Conservation (phyloP, 2,797 vertebrate genomes). For the Acipenser oxyrinchus region DNA sequence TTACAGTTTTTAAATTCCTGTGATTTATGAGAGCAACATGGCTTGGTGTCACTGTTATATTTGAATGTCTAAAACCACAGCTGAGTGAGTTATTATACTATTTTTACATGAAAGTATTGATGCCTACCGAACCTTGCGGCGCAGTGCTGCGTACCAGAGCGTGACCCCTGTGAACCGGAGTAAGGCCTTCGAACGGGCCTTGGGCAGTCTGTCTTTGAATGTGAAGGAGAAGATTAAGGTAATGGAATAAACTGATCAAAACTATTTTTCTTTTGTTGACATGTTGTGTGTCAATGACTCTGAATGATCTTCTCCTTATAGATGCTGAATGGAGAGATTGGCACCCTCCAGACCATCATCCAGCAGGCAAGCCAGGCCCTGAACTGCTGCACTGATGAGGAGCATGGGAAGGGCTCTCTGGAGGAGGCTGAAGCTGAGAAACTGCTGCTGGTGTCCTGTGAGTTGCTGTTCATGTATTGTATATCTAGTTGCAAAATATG, state of each 20-base stretch:
- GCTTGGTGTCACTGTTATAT: too few species aligned
- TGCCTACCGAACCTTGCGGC: conserved; percentile 57
- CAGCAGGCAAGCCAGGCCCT: conserved; percentile 67
- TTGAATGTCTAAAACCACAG: too few species aligned
- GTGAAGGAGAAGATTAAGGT: conserved; percentile 56
- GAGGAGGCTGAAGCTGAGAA: conserved; percentile 73
- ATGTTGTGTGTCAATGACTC: not conserved
- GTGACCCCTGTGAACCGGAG: conserved; percentile 38
- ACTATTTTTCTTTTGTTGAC: not conserved
- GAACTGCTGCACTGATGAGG: conserved; percentile 66
- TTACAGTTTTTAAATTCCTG: too few species aligned
- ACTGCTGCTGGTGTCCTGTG: conserved; percentile 66
- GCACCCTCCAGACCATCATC: conserved; percentile 57
- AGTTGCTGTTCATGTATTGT: conserved; percentile 16
- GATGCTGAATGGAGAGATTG: conserved; percentile 58
- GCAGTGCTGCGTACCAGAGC: conserved; percentile 37
- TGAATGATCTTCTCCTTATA: conserved; percentile 22
- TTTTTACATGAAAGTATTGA: conserved; percentile 48
- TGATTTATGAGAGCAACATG: too few species aligned
- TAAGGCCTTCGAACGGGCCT: conserved; percentile 26
- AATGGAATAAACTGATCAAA: not conserved
- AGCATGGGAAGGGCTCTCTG: conserved; percentile 62
- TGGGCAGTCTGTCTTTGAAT: conserved; percentile 32
- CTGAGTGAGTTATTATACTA: not conserved
- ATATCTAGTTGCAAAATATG: too few species aligned